Evolutionary conservation across 2,113 vertebrate genomes (phyloP), one percentile per base, ranked within the genome.

Genomic region (Bubo scandiacus): DNA sequence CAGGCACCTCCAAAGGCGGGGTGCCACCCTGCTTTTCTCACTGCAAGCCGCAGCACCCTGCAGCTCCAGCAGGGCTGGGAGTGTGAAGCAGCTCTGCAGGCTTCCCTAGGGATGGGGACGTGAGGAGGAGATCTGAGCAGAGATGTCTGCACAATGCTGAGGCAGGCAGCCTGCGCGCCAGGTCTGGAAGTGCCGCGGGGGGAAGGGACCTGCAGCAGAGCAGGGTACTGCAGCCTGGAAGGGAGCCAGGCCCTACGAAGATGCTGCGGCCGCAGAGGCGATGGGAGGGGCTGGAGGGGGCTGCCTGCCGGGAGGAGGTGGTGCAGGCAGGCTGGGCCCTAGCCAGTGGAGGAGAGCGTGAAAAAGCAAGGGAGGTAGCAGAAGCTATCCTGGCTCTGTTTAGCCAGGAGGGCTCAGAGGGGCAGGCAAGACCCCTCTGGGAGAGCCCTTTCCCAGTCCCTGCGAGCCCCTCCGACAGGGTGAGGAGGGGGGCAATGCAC

Each of bases 221-320:
- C 23, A 91, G 81, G 87, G 52, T 61, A 90, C 96, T 67, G 96
- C 95, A 97, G 88, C 85, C 92, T 94, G 96, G 96, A 86, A 49
- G 15, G 75, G 71, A 92, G 96, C 95, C 96, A 97, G 88, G n/a
- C 20, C 86, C 42, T 74, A 12, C 6, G 7, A 74, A 47, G 75
- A 55, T 84, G 67, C 82, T 90, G 94, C 74, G 61, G 95, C 80
- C 38, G 49, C 34, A 4, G 80, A 68, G 80, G 68, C 71, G 22
- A 59, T 36, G 32, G 70, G 79, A 86, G 74, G 11, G n/a, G 84
- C 65, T 68, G 61, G 36, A 43, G 34, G 65, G 42, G 81, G 78
- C 51, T 43, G 71, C 12, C 11, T 29, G 43, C 49, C 30, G 34
- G 81, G 34, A 83, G 67, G 27, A 30, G 30, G 61, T 85, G 74